A percentile compares a stretch with the other conserved stretches of the same genome.
phyloP scores from a whole-genome alignment of 2,113 vertebrate genomes.

The Pseudorasbora parva region DNA sequence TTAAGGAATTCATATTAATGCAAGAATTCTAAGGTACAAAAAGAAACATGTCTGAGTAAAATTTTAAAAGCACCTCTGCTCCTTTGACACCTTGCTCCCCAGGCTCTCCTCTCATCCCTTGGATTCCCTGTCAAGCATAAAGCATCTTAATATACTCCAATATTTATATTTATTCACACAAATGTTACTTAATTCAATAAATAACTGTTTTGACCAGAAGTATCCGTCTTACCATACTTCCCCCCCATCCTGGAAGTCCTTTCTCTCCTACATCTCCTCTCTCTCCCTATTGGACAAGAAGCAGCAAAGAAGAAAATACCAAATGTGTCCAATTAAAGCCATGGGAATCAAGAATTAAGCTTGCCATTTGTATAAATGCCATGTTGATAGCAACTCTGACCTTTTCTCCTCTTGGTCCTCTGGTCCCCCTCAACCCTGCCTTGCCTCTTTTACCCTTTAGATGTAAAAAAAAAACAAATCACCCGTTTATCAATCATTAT shows the following conservation, averaged over 20 bases:
- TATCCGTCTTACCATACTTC: conserved; percentile 76
- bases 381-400: conserved; percentile 65
- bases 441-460: conserved; percentile 85
- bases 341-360: neutral
- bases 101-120: conserved; percentile 73
- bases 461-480: neutral
- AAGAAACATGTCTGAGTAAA: neutral
- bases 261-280: conserved; percentile 72
- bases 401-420: conserved; percentile 81
- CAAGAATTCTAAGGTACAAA: neutral
- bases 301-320: neutral
- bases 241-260: conserved; percentile 79
- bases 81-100: conserved; percentile 79
- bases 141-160: neutral
- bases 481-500: neutral
- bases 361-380: neutral
- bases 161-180: neutral
- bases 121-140: conserved; percentile 72
- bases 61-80: conserved; percentile 70
- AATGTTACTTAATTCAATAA: neutral
- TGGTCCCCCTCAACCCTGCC: conserved; percentile 73
- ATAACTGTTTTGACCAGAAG: neutral
- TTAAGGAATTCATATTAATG: neutral
- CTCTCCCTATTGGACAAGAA: conserved; percentile 72
- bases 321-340: conserved; percentile 1